Conservation (phyloP, 2,113 vertebrate species). For the Tricholaema leucomelas region DNA sequence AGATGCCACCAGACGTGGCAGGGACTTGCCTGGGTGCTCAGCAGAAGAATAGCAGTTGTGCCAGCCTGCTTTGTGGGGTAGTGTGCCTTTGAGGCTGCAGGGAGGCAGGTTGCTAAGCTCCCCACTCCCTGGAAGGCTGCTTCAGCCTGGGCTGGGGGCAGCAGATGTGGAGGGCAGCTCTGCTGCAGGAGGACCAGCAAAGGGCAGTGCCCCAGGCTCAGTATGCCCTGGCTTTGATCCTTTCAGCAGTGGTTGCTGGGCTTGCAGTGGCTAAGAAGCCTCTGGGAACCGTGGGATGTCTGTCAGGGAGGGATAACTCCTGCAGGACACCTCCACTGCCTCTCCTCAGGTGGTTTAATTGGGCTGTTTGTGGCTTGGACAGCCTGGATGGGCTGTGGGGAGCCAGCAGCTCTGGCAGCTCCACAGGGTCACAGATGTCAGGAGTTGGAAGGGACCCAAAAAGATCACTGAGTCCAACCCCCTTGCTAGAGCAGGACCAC, state of each 20-base stretch:
- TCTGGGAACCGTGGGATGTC: not conserved
- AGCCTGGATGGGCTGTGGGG: not conserved
- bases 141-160: not conserved
- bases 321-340: not conserved
- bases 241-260: not conserved
- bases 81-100: not conserved
- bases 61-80: not conserved
- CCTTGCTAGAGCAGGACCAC: too few relatives aligned
- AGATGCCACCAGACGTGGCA: not conserved
- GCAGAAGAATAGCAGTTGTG: not conserved
- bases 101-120: not conserved
- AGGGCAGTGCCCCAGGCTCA: not conserved
- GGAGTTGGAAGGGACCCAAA: too few relatives aligned
- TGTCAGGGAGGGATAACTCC: not conserved
- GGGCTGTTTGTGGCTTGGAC: not conserved
- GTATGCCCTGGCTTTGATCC: not conserved
- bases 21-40: not conserved
- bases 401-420: not conserved
- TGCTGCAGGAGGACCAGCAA: fast-evolving
- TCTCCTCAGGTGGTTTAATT: not conserved
- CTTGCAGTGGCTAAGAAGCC: not conserved
- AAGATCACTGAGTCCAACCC: too few relatives aligned
- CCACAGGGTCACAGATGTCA: too few relatives aligned
- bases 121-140: not conserved
- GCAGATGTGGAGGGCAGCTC: not conserved